phyloP scores from a whole-genome alignment of 2,888 invertebrate species.

The Metopia argyrocephala region DNA sequence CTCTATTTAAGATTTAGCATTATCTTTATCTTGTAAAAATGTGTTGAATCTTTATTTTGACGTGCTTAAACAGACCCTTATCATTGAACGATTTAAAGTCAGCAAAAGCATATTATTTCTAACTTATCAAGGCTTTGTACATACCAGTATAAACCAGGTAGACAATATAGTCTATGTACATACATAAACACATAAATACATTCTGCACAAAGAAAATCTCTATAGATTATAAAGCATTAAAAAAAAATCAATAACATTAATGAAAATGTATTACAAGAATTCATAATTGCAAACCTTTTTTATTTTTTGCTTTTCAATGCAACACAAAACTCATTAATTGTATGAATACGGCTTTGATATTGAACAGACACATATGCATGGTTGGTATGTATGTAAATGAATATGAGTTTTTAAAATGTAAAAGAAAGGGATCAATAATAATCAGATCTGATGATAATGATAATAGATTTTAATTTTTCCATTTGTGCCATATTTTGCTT shows the following conservation, averaged over 20 bases:
- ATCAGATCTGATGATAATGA: conserved; percentile 35
- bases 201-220: too few relatives aligned
- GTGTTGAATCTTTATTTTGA: background rate
- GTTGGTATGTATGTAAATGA: background rate
- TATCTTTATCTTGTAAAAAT: background rate
- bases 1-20: background rate
- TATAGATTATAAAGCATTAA: background rate
- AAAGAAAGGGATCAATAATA: background rate
- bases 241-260: background rate
- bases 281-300: conserved; percentile 41
- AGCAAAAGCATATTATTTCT: background rate
- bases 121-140: too few relatives aligned
- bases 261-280: background rate
- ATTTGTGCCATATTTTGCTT: conserved; percentile 16
- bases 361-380: background rate
- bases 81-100: background rate
- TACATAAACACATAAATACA: too few relatives aligned
- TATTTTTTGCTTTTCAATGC: conserved; percentile 12
- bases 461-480: conserved; percentile 38
- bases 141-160: too few relatives aligned
- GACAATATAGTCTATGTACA: too few relatives aligned
- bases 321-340: background rate
- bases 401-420: too few relatives aligned
- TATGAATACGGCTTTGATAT: background rate
- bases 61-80: background rate